Base-by-base conservation (phyloP, 2,797 vertebrate genomes). In the Rhinogobio ventralis region DNA sequence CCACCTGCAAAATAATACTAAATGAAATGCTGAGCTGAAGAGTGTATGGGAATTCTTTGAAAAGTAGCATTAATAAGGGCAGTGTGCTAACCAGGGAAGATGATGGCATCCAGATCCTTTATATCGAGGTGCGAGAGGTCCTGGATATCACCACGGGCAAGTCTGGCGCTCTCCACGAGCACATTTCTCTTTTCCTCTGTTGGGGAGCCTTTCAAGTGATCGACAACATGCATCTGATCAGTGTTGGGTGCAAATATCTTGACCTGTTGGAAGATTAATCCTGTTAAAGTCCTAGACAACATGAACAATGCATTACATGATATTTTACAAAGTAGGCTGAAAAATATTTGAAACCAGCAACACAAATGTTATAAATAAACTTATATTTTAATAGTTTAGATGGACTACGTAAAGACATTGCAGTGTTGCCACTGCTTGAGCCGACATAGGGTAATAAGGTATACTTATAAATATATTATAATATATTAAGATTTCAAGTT, bases 231-330 rank as follows among this genome's bases (percentile, higher is more conserved):
- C 93, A 96, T 96, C 93, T 98, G 97, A 30, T 96, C 92, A 2
- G 94, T 90, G 91, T 95, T 93, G n/a, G 95, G 96, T 11, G 96
- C 96, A 88, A 96, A 96, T 92, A 96, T 95, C 90, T 95, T 96
- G 10, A 96, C 96, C 96, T 97, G 91, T 23, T 77, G 88, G 90
- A 57, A 86, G 0, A 9, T 71, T 15, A 28, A 33, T 14, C 33
- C 8, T 14, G 45, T 78, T 64, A 60, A 42, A 25, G 33, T 42
- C 23, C 20, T 10, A 60, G 57, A 60, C 39, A 45, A 72, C 7
- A 20, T 51, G 57, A 51, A 82, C 14, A 19, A 25, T 42, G 7
- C 55, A 45, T 42, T 42, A 7, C 13, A 33, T 39, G 17, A 13
- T 42, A 20, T 42, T 55, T 42, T 57, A 81, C 9, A 42, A 57